Conservation (phyloP, 2,113 vertebrate genomes). For the Oncorhynchus kisutch region DNA sequence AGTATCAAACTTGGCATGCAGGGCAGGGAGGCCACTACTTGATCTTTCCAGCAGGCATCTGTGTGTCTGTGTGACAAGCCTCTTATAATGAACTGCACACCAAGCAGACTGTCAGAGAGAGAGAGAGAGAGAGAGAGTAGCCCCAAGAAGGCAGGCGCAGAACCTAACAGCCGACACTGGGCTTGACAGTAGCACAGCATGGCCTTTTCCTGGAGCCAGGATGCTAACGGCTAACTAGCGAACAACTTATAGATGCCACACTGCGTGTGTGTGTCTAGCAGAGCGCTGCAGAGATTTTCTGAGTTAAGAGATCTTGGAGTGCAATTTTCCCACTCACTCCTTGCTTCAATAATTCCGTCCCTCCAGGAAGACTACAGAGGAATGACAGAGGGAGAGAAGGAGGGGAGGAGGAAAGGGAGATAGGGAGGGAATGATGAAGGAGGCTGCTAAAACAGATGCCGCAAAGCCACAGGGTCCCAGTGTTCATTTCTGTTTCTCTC, state of each 20-base stretch:
- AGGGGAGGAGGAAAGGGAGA: not conserved
- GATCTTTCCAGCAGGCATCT: slow-evolving; percentile 26
- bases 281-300: not conserved
- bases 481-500: not conserved
- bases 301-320: not conserved
- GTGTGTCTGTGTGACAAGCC: slow-evolving; percentile 17
- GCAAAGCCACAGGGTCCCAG: not conserved
- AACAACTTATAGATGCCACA: not conserved
- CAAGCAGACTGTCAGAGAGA: slow-evolving; percentile 19
- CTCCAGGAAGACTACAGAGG: not conserved
- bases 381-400: not conserved
- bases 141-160: slow-evolving; percentile 30
- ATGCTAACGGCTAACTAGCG: slow-evolving; percentile 23
- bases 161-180: slow-evolving; percentile 36
- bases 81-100: slow-evolving; percentile 16
- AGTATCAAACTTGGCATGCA: not conserved
- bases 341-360: not conserved
- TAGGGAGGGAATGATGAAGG: not conserved
- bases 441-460: not conserved
- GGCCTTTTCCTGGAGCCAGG: slow-evolving; percentile 37
- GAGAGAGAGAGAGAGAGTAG: slow-evolving; percentile 9
- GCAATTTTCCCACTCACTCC: not conserved
- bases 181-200: not conserved
- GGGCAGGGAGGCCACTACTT: slow-evolving; percentile 9
- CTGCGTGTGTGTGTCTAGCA: not conserved